phyloP scores from a whole-genome alignment of 2,888 invertebrate genomes.

The Morpho helenor region DNA sequence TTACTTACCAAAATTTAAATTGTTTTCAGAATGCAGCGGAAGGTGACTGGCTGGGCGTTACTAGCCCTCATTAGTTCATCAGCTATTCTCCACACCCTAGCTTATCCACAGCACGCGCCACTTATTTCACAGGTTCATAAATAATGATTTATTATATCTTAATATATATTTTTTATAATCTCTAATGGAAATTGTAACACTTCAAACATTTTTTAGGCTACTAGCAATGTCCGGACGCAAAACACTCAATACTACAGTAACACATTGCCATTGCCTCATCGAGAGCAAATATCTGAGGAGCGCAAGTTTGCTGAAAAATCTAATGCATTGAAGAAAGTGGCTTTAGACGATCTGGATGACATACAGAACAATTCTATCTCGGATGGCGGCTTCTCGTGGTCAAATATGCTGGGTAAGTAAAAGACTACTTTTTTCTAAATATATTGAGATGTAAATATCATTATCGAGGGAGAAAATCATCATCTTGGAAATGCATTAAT shows the following conservation, averaged over 20 bases:
- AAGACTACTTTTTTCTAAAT: background rate
- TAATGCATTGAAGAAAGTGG: conserved; percentile 93
- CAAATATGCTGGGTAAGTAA: conserved; percentile 86
- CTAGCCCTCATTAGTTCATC: conserved; percentile 84
- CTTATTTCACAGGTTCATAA: conserved; percentile 65
- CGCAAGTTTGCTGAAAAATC: conserved; percentile 94
- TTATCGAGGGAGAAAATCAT: too few relatives aligned
- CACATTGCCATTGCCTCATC: conserved; percentile 51
- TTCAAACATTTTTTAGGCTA: conserved; percentile 50
- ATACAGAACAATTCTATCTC: conserved; percentile 89
- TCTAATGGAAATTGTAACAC: conserved; percentile 4
- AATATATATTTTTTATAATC: background rate
- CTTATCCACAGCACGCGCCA: conserved; percentile 79
- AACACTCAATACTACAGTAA: conserved; percentile 72
- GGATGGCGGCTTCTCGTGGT: conserved; percentile 91
- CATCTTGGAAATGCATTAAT: too few relatives aligned
- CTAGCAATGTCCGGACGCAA: conserved; percentile 69
- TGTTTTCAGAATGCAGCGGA: conserved; percentile 80
- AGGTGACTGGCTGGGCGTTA: conserved; percentile 83
- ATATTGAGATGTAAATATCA: too few relatives aligned
- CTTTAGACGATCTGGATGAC: conserved; percentile 89
- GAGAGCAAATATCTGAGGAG: conserved; percentile 73
- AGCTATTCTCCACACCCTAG: conserved; percentile 82
- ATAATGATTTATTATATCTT: background rate
- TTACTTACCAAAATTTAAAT: conserved; percentile 3